These are phyloP conservation scores for Pelobates cultripes DNA, from an alignment of 2,797 vertebrate species.

Conservation along the genomic window DNA sequence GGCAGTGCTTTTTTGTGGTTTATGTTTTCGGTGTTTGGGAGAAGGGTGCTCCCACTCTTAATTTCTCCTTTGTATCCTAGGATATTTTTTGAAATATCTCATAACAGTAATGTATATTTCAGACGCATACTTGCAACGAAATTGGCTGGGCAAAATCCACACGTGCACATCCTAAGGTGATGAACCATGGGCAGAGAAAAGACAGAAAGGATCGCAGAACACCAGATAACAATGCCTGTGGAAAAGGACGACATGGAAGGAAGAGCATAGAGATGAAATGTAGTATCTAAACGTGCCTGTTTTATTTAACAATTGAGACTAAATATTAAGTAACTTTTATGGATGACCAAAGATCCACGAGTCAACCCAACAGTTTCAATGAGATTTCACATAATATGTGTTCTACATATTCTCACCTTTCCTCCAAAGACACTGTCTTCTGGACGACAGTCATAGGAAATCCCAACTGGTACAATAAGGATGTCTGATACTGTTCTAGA, in stretches of 20 bases:
- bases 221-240: slow-evolving; percentile 33
- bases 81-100: too few relatives aligned
- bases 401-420: slow-evolving; percentile 60
- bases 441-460: slow-evolving; percentile 78
- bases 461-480: slow-evolving; percentile 80
- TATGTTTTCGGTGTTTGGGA: too few relatives aligned
- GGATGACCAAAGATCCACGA: too few relatives aligned
- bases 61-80: too few relatives aligned
- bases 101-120: too few relatives aligned
- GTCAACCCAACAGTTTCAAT: too few relatives aligned
- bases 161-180: slow-evolving; percentile 67
- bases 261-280: background rate
- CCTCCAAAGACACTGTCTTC: fast-evolving
- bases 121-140: slow-evolving; percentile 81
- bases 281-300: too few relatives aligned
- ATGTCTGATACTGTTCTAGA: slow-evolving; percentile 72
- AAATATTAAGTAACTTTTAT: too few relatives aligned
- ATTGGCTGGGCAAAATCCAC: slow-evolving; percentile 87
- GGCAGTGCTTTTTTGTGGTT: too few relatives aligned
- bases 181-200: slow-evolving; percentile 19
- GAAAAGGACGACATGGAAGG: background rate
- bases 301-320: too few relatives aligned
- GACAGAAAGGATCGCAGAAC: slow-evolving; percentile 54
- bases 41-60: too few relatives aligned
- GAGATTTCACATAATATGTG: too few relatives aligned